A percentile compares a stretch with the other conserved stretches of the same genome.
These are phyloP conservation scores for Ciconia stormi DNA, from an alignment of 2,113 vertebrate species.

Conservation along the genomic window DNA sequence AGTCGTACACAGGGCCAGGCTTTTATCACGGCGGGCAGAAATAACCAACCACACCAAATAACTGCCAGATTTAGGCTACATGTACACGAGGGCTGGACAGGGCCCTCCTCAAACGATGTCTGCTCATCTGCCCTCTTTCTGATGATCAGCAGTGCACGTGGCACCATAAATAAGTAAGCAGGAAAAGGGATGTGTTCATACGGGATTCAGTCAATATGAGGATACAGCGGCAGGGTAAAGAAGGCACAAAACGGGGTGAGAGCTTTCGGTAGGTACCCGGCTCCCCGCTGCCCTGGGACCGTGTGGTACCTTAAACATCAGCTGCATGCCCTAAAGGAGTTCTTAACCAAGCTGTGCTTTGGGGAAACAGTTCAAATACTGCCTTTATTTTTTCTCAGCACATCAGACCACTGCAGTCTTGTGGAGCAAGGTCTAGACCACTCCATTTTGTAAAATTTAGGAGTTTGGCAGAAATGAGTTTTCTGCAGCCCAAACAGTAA, in stretches of 20 bases:
- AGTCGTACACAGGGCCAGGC: rapidly evolving
- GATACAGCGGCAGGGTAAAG: neutral
- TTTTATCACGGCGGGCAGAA: neutral
- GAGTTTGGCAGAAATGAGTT: neutral
- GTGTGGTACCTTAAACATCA: neutral
- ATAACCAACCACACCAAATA: neutral
- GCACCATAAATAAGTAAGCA: rapidly evolving
- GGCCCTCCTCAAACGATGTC: rapidly evolving
- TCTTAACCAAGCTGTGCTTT: neutral
- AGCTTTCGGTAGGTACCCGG: neutral
- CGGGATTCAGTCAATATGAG: rapidly evolving
- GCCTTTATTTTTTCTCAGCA: neutral
- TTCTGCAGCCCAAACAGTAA: neutral
- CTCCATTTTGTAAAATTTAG: neutral
- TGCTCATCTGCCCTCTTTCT: rapidly evolving
- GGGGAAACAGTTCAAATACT: neutral
- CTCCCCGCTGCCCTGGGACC: rapidly evolving
- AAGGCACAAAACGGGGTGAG: rapidly evolving
- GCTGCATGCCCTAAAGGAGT: too few relatives aligned
- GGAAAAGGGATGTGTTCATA: neutral
- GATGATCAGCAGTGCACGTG: rapidly evolving
- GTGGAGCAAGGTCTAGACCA: neutral
- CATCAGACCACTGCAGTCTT: neutral
- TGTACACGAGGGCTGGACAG: rapidly evolving
- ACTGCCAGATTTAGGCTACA: rapidly evolving